Percentiles rank a stretch among this genome's conserved stretches.
Conservation (phyloP, 1,140 invertebrate species). For the Bilobella aurantiaca region DNA sequence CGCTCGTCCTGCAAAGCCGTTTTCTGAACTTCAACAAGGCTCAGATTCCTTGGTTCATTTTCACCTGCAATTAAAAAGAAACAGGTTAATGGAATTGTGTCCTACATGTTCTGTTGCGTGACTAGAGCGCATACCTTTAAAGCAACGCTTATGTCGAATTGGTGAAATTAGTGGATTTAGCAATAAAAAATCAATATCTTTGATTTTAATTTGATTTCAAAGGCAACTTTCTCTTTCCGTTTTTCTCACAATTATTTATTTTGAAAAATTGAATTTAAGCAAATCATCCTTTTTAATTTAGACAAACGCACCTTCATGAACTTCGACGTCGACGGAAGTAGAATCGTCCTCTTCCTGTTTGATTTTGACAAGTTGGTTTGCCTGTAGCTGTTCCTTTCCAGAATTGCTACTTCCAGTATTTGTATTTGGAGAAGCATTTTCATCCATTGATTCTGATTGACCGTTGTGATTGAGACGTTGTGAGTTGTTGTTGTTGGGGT, state of each 20-base stretch:
- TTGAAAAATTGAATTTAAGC: no score
- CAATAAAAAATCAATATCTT: no score
- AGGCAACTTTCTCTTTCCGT: no score
- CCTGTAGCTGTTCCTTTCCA: background rate
- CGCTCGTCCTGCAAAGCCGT: background rate
- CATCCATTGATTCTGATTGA: background rate
- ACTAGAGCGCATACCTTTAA: no score
- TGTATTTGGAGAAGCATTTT: background rate
- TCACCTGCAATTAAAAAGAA: background rate
- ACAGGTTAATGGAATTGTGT: no score
- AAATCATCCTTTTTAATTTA: no score
- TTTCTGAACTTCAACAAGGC: background rate
- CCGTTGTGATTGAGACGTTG: constrained; percentile 3
- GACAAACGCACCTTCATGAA: constrained; percentile 1
- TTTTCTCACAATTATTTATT: no score
- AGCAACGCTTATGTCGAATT: no score
- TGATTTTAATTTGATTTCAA: no score
- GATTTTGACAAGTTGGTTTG: background rate
- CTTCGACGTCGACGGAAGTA: constrained; percentile 4
- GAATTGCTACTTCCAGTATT: background rate
- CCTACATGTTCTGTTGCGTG: no score
- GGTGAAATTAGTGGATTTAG: no score
- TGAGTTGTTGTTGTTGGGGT: constrained; percentile 9
- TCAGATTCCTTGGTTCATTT: background rate
- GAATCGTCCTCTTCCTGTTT: constrained; percentile 13